Conservation (phyloP, 2,888 invertebrate genomes). For the Autographa gamma region DNA sequence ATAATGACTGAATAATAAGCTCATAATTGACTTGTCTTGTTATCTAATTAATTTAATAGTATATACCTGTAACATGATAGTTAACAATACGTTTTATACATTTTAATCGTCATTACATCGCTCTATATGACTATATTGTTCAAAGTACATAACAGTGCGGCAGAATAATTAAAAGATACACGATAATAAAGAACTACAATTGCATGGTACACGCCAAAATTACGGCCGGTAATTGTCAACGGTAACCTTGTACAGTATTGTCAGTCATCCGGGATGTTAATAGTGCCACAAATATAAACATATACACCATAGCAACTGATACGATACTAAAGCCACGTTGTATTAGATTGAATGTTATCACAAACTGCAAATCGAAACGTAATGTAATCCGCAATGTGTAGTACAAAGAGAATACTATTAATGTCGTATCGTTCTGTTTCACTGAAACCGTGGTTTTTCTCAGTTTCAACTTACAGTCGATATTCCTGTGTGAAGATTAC, state of each 20-base stretch:
- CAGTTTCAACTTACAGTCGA: too few species aligned
- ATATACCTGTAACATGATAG: background rate
- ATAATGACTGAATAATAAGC: background rate
- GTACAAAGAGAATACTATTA: slow-evolving; percentile 37
- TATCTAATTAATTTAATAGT: too few species aligned
- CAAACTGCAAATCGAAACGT: slow-evolving; percentile 55
- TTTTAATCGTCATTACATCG: slow-evolving; percentile 5
- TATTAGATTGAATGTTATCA: slow-evolving; percentile 61
- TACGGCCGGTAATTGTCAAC: slow-evolving; percentile 43
- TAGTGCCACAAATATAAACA: slow-evolving; percentile 42
- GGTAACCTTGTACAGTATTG: slow-evolving; percentile 60
- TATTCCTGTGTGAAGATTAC: too few species aligned
- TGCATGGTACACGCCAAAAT: slow-evolving; percentile 41
- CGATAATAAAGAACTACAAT: slow-evolving; percentile 39
- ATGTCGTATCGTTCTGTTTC: slow-evolving; percentile 12
- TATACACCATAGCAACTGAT: slow-evolving; percentile 22
- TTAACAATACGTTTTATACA: background rate
- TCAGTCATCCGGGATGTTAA: slow-evolving; percentile 65
- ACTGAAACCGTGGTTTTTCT: background rate
- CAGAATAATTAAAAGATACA: slow-evolving; percentile 43
- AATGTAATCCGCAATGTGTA: slow-evolving; percentile 47
- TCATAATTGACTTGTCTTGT: too few species aligned
- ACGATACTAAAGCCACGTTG: slow-evolving; percentile 54
- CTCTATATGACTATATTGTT: slow-evolving; percentile 19
- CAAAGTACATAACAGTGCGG: slow-evolving; percentile 28